Conservation (phyloP, 2,113 vertebrate species). For the Nannospalax galili region DNA sequence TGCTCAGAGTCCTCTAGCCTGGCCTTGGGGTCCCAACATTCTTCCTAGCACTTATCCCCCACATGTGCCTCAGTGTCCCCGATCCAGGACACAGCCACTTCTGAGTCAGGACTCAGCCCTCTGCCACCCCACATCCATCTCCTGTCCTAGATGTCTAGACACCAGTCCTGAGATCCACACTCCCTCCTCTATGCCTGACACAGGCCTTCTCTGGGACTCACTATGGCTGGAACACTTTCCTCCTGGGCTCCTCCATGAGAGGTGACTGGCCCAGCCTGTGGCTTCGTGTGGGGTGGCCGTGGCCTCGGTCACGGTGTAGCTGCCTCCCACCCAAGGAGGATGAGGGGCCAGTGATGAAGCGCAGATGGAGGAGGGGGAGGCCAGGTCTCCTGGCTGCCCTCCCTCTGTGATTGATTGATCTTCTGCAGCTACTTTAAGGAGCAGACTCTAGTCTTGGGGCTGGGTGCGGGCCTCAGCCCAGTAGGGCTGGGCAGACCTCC, state of each 20-base stretch:
- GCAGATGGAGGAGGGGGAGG: too few species aligned
- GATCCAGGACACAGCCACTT: background rate
- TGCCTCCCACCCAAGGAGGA: background rate
- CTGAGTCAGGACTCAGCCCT: background rate
- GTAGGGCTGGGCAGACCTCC: background rate
- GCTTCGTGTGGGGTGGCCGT: background rate
- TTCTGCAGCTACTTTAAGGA: background rate
- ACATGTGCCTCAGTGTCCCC: background rate
- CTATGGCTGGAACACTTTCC: constrained; percentile 57
- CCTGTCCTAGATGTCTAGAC: background rate
- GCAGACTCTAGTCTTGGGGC: background rate
- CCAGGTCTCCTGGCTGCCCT: background rate
- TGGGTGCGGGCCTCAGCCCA: background rate
- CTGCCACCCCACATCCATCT: background rate
- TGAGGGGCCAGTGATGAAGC: background rate
- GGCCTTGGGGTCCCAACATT: background rate
- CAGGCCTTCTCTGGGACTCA: constrained; percentile 53
- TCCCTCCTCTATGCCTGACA: too few species aligned
- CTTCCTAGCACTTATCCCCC: background rate
- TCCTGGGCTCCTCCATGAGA: constrained; percentile 73
- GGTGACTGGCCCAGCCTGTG: background rate
- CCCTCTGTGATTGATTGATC: background rate
- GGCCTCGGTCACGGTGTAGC: background rate
- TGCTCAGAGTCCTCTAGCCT: too few species aligned
- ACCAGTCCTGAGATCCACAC: background rate